Percentiles rank a stretch among this genome's conserved stretches.
These are phyloP conservation scores for Bombus difficillimus DNA, from an alignment of 1,140 invertebrate species.

Conservation along the genomic window DNA sequence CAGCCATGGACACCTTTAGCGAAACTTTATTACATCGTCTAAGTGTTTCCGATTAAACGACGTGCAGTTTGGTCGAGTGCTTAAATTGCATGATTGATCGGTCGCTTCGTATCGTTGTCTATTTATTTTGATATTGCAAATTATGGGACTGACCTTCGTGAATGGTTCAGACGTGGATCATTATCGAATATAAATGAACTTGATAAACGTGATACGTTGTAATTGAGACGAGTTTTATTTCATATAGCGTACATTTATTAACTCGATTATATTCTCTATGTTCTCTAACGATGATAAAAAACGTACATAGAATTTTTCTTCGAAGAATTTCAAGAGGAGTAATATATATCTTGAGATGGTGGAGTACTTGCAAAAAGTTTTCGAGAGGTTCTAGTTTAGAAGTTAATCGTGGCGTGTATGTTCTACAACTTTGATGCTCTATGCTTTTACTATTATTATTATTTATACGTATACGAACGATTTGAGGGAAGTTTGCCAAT, in stretches of 20 bases:
- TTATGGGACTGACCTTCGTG: conserved; percentile 41
- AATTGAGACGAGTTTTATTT: not conserved
- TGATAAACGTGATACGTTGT: not conserved
- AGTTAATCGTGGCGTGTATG: too few species aligned
- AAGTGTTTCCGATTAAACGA: conserved; percentile 24
- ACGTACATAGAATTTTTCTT: too few species aligned
- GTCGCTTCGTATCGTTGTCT: conserved; percentile 28
- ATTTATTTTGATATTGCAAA: conserved; percentile 26
- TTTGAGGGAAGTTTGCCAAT: too few species aligned
- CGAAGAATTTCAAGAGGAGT: not conserved
- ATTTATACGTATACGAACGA: too few species aligned
- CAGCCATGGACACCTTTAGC: conserved; percentile 41
- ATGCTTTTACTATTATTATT: not conserved
- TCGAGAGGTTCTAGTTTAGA: too few species aligned
- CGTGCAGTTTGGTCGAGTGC: conserved; percentile 13
- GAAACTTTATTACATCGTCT: conserved; percentile 7
- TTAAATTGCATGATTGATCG: conserved; percentile 43
- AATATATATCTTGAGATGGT: too few species aligned
- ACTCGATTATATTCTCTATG: not conserved
- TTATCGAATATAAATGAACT: not conserved
- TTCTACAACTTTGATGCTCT: not conserved
- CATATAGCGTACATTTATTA: not conserved
- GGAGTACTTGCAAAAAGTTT: too few species aligned
- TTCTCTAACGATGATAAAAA: not conserved
- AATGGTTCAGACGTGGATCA: not conserved